Base-by-base conservation (phyloP, 2,888 invertebrate genomes). In the Brenthis ino region DNA sequence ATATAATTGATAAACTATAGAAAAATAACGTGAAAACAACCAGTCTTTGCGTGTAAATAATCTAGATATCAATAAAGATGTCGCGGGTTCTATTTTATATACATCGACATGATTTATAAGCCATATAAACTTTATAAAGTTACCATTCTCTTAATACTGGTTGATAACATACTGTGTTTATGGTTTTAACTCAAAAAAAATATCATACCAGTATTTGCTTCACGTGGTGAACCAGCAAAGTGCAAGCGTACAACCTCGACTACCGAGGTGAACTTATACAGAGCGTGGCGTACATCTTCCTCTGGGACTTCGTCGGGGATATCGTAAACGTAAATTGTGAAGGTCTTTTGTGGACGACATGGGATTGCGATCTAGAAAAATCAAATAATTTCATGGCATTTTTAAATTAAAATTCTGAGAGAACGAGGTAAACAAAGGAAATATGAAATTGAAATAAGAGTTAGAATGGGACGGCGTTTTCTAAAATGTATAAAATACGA, bases 261-360 rank as follows among this genome's bases (percentile, higher is more conserved):
- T 70, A 97, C 95, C 1, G 96, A 96, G 68, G 95, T 94, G 84
- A 95, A 96, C 89, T 96, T 95, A 90, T 96, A 97, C 74, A 96
- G 93, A n/a, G 96, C 95, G 81, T 96, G 96, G 55, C 97, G 94
- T 33, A 97, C 95, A 84, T 97, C 97, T 77, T 97, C 97, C 80
- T 97, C 96, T 0, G 97, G 97, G 33, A 97, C 92, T 81, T 97
- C 97, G 77, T 96, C 96, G 0, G 97, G 97, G 63, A 97, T 95
- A 82, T 97, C 97, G 80, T 96, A 94, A 58, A 97, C 96, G 85
- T 96, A 95, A 74, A 97, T 93, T 6, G 96, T 96, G 84, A 97
- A 97, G n/a, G 96, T 97, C 91, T 96, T 97, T 82, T 97, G 96
- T 0, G 97, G 97, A 77, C 97, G 94, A 84, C 97, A 97, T 5